Conservation (phyloP, 2,888 invertebrate genomes). For the Baronia brevicornis region DNA sequence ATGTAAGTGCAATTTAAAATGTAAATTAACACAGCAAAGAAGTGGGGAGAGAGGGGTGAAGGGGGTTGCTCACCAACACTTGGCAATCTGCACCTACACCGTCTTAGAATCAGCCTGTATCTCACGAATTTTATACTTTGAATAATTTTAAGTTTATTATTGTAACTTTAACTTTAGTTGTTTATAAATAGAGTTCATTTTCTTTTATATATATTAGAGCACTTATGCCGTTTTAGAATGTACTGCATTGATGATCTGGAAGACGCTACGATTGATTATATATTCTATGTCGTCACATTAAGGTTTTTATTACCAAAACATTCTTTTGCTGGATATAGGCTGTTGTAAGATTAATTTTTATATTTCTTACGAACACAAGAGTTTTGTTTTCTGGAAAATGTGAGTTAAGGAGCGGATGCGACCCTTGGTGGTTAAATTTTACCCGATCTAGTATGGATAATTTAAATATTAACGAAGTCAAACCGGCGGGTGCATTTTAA, state of each 20-base stretch:
- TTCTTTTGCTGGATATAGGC: constrained; percentile 31
- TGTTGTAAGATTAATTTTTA: constrained; percentile 49
- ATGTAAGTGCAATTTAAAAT: constrained; percentile 77
- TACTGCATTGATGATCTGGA: no score
- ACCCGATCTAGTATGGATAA: constrained; percentile 4
- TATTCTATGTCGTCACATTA: no score
- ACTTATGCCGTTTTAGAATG: no score
- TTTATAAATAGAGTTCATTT: neutral
- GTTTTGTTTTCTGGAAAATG: constrained; percentile 56
- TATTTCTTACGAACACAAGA: constrained; percentile 51
- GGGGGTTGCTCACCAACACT: constrained; percentile 48
- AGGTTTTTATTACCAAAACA: constrained; percentile 27
- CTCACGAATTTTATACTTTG: constrained; percentile 1
- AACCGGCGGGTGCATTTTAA: constrained; percentile 5
- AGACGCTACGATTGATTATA: no score
- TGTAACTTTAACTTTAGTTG: neutral
- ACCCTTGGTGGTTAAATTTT: constrained; percentile 23
- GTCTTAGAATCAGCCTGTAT: constrained; percentile 51
- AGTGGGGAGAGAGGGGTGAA: constrained; percentile 35
- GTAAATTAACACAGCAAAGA: constrained; percentile 76
- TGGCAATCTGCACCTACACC: constrained; percentile 51
- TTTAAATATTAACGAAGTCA: constrained; percentile 10
- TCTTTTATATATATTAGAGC: neutral
- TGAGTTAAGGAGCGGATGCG: constrained; percentile 37
- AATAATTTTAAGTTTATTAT: neutral